These are phyloP conservation scores for Acrocephalus arundinaceus DNA, from an alignment of 2,113 vertebrate genomes.

Conservation along the genomic window DNA sequence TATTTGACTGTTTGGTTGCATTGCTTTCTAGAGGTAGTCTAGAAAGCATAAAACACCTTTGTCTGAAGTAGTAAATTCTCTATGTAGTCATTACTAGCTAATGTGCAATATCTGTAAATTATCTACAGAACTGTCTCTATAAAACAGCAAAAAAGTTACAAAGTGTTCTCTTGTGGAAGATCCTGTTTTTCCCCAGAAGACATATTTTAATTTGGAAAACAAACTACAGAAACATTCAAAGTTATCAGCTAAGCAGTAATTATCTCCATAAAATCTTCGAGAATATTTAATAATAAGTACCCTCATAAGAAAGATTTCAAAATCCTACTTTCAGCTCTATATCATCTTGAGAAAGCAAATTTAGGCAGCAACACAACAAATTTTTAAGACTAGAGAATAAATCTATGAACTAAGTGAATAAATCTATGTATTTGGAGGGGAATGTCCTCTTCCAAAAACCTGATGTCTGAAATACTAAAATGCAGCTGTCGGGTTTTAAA, in stretches of 20 bases:
- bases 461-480: not conserved
- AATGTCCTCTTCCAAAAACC: not conserved
- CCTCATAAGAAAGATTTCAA: not conserved
- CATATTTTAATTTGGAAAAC: not conserved
- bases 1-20: not conserved
- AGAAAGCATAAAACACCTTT: not conserved
- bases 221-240: not conserved
- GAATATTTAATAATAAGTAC: not conserved
- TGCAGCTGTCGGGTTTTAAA: not conserved
- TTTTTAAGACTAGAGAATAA: not conserved
- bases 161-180: not conserved
- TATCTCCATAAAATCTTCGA: not conserved
- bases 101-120: not conserved
- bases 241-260: not conserved
- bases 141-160: not conserved
- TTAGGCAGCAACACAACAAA: not conserved
- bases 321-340: not conserved
- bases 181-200: fast-evolving
- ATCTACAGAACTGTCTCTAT: not conserved
- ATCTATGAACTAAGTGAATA: not conserved
- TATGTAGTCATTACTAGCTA: not conserved
- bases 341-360: not conserved
- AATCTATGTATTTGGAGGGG: not conserved
- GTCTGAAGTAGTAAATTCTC: not conserved
- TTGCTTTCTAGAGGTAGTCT: not conserved